Percentiles rank a stretch among this genome's conserved stretches.
These are phyloP conservation scores for Oscheius onirici DNA, from an alignment of 2,888 invertebrate species.

Conservation along the genomic window DNA sequence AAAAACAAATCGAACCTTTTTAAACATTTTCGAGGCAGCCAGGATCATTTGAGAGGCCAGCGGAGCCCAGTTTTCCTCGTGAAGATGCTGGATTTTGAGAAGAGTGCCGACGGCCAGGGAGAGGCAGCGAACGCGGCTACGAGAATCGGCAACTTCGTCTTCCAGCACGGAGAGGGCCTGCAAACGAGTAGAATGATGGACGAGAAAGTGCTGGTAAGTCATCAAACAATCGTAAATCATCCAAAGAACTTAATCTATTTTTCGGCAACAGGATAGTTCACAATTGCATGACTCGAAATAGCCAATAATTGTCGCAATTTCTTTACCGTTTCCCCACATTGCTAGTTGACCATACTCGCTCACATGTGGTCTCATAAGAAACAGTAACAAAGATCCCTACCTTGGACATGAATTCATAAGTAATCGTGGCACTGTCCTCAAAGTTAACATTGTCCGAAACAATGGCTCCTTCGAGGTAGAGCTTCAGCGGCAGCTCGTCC, in stretches of 20 bases:
- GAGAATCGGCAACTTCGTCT: slow-evolving; percentile 56
- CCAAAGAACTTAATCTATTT: too few relatives aligned
- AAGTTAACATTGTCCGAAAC: slow-evolving; percentile 78
- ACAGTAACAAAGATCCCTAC: slow-evolving; percentile 17
- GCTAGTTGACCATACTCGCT: too few relatives aligned
- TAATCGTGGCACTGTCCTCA: slow-evolving; percentile 93
- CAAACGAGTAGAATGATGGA: too few relatives aligned
- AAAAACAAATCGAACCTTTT: slow-evolving; percentile 77
- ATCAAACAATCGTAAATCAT: too few relatives aligned
- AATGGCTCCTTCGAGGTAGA: slow-evolving; percentile 89
- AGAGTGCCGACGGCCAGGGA: slow-evolving; percentile 48
- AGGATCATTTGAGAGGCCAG: slow-evolving; percentile 93
- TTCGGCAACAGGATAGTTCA: too few relatives aligned
- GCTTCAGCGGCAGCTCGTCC: slow-evolving; percentile 88
- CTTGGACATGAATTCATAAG: slow-evolving; percentile 88
- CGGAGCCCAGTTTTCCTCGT: slow-evolving; percentile 94
- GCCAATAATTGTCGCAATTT: too few relatives aligned
- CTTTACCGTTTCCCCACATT: too few relatives aligned
- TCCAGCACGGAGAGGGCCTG: slow-evolving; percentile 56
- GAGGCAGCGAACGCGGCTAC: slow-evolving; percentile 51
- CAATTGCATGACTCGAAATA: too few relatives aligned
- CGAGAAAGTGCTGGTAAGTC: too few relatives aligned
- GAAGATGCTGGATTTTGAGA: slow-evolving; percentile 40
- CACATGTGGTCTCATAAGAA: neutral
- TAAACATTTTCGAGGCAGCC: slow-evolving; percentile 91